Evolutionary conservation across 2,888 invertebrate genomes (phyloP), one percentile per base, ranked within the genome.

Genomic region (Zhuqinia jingwanae): DNA sequence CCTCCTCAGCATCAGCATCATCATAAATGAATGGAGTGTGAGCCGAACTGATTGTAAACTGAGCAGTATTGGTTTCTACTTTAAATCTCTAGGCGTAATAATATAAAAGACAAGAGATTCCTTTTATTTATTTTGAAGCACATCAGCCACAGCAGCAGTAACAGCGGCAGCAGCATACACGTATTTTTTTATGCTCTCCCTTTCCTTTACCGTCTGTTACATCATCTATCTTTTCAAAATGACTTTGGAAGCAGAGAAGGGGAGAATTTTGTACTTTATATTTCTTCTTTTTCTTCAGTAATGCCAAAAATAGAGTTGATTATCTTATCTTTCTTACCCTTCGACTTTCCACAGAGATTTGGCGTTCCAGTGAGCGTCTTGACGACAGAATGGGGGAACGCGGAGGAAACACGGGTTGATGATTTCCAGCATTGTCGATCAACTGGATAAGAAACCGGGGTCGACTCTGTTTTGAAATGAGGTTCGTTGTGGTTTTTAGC

Each of bases 391-490:
- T 79, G 10, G 90, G 91, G 30, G 90, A 90, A 10, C 90, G 85
- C 13, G 86, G 88, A 17, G 90, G 91, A 50, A 89, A 88, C 1
- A 76, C 76, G 30, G 90, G 87, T 10, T 85, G 75, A 84, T 90
- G 89, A 13, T 75, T 89, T 30, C 90, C 90, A 73, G 91, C 90
- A 58, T 87, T 88, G 0, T 89, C 88, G 27, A 89, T 89, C 60
- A 90, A 60, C 50, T 85, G 73, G 68, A 88, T 63, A 20, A 91
- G 87, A 76, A 91, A 89, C 60, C 87, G 56, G 5, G 90, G 90
- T 58, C 89, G 89, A 63, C 77, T 85, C 15, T 20, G 22, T 75
- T 77, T 42, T 27, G 78, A 56, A 30, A 90, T 75, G 13, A 90
- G 76, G 56, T 87, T 85, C 27, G 82, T 73, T 25, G 79, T 73